Evolutionary conservation across 2,888 invertebrate species (phyloP).

Genomic region (Andrena haemorrhoa): DNA sequence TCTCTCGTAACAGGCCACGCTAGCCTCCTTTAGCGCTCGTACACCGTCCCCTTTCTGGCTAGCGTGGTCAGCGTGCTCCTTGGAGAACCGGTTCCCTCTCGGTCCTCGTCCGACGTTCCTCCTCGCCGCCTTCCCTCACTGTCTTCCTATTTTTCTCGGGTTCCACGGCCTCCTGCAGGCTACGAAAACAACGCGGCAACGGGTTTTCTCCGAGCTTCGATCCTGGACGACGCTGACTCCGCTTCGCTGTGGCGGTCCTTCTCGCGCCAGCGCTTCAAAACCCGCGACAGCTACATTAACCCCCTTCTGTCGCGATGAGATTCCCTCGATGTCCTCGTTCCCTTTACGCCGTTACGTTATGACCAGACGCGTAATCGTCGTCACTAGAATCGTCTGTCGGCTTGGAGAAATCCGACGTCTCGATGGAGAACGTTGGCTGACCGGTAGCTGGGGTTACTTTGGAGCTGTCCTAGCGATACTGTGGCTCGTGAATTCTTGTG

Average conservation of each 20-base stretch:
- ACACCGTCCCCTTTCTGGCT: slow-evolving; percentile 44
- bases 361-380: neutral
- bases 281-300: slow-evolving; percentile 57
- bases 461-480: too few species aligned
- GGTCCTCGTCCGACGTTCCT: slow-evolving; percentile 36
- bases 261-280: slow-evolving; percentile 33
- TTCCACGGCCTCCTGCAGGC: slow-evolving; percentile 68
- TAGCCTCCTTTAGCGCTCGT: slow-evolving; percentile 74
- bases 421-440: neutral
- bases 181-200: slow-evolving; percentile 73
- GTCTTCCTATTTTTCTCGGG: slow-evolving; percentile 63
- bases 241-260: slow-evolving; percentile 18
- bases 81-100: slow-evolving; percentile 64
- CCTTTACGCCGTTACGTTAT: neutral
- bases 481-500: too few species aligned
- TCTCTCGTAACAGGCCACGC: slow-evolving; percentile 77
- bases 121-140: slow-evolving; percentile 1
- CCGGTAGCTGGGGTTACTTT: neutral
- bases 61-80: slow-evolving; percentile 59
- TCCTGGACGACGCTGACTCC: slow-evolving; percentile 17
- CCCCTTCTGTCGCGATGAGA: slow-evolving; percentile 29
- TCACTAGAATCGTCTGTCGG: neutral
- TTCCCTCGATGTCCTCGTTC: slow-evolving; percentile 9
- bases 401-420: neutral
- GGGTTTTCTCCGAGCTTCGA: slow-evolving; percentile 59